These are phyloP conservation scores for Charina bottae DNA, from an alignment of 2,113 vertebrate species.

Conservation along the genomic window DNA sequence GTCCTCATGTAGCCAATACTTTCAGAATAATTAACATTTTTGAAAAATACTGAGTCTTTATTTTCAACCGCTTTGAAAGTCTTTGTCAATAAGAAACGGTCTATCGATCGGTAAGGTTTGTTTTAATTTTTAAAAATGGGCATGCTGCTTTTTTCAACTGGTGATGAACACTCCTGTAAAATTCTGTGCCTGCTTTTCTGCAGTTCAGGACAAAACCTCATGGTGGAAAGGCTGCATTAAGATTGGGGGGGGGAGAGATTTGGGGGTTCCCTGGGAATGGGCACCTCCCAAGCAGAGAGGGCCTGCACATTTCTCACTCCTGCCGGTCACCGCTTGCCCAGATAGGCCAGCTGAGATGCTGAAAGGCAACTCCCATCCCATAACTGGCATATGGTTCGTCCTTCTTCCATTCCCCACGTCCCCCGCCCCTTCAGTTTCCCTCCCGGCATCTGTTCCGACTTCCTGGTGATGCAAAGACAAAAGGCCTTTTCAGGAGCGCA, in stretches of 20 bases:
- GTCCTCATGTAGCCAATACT: too few species aligned
- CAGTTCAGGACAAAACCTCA: too few species aligned
- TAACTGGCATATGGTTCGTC: background rate
- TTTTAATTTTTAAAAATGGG: too few species aligned
- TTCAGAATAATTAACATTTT: too few species aligned
- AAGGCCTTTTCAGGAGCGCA: slow-evolving; percentile 18
- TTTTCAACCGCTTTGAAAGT: too few species aligned
- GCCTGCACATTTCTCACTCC: background rate
- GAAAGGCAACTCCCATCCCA: background rate
- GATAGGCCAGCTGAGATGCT: background rate
- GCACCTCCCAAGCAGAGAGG: background rate
- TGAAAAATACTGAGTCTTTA: too few species aligned
- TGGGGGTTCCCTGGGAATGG: background rate
- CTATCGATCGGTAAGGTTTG: too few species aligned
- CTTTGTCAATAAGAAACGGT: too few species aligned
- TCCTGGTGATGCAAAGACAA: slow-evolving; percentile 41
- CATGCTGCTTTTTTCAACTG: too few species aligned
- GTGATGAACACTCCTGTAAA: too few species aligned
- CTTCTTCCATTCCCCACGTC: background rate
- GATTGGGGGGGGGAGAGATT: background rate
- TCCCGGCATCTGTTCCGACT: slow-evolving; percentile 23
- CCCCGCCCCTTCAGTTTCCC: background rate
- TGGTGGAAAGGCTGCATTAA: background rate
- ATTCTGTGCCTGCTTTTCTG: too few species aligned
- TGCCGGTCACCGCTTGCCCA: background rate